Conservation (phyloP, 2,113 vertebrate genomes). For the Phocoena phocoena region DNA sequence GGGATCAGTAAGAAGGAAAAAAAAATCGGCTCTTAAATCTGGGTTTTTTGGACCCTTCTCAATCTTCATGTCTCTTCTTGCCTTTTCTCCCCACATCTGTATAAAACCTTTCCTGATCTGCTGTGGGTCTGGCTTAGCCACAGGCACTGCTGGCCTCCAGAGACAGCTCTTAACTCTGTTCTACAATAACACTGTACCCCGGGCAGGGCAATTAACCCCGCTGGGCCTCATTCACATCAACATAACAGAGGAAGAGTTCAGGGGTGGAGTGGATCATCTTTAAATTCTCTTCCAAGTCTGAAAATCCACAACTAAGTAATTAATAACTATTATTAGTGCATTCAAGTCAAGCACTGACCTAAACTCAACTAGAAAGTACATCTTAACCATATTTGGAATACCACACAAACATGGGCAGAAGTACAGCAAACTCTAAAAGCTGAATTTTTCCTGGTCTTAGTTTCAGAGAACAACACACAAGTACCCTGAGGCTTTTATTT, state of each 20-base stretch:
- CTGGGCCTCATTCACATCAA: background rate
- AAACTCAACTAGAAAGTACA: background rate
- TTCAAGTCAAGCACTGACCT: slow-evolving; percentile 7
- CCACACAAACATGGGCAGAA: background rate
- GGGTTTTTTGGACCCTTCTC: background rate
- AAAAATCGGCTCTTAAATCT: background rate
- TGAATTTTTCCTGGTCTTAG: background rate
- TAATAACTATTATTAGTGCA: background rate
- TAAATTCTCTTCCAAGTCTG: slow-evolving; percentile 28
- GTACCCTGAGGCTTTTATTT: background rate
- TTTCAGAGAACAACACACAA: background rate
- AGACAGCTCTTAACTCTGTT: background rate
- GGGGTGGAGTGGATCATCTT: background rate
- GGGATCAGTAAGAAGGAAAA: background rate
- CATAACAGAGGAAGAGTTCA: background rate
- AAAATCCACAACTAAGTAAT: background rate
- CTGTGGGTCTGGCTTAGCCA: background rate
- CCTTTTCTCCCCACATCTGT: background rate
- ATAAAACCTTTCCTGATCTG: background rate
- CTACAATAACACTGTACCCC: background rate
- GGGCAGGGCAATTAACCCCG: background rate
- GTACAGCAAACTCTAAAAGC: background rate
- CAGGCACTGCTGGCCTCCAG: background rate
- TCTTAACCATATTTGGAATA: background rate
- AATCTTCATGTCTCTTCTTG: background rate